Base-by-base conservation (phyloP, 2,797 vertebrate genomes). In the Gephyroberyx darwinii region DNA sequence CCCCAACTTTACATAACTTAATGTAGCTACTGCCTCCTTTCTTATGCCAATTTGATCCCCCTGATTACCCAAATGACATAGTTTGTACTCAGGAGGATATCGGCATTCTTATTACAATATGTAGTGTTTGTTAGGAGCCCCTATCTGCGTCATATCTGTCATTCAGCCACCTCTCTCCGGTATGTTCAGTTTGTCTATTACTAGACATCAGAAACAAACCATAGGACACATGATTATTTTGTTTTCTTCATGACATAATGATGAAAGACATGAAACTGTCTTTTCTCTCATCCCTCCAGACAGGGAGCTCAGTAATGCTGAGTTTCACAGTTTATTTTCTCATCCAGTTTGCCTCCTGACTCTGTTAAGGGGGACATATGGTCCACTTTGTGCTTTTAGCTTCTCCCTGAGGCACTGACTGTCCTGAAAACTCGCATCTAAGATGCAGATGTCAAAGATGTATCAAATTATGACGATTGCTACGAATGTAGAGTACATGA, bases 381-480 rank as follows among this genome's bases (percentile, higher is more conserved):
- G 84, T 88, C 69, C 74, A 78, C 70, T 76, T 67, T 45, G 58
- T 58, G 78, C 86, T 90, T 84, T 88, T 74, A 88, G 88, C 61
- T 72, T 79, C 62, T 86, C 91, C 88, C 84, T 13, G 50, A 53
- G 85, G 87, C 76, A 31, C 35, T 5, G 13, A 69, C 72, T 85
- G 84, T 82, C 84, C 87, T 81, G 63, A 84, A 91, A 88, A 83
- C 82, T 83, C 70, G 75, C 86, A 91, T 90, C 86, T 89, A 90
- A 66, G 69, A 90, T 89, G 79, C 87, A 88, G 84, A 91, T 91
- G 88, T 84, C 83, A 82, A 62, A 83, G 65, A 75, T 69, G 67
- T 51, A 63, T 45, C 73, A 80, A 86, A 74, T 81, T 33, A 80
- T 70, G 63, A 79, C 33, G 59, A 30, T 3, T 3, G 45, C 30